phyloP scores from a whole-genome alignment of 1,140 invertebrate species.

The Danaus plexippus region DNA sequence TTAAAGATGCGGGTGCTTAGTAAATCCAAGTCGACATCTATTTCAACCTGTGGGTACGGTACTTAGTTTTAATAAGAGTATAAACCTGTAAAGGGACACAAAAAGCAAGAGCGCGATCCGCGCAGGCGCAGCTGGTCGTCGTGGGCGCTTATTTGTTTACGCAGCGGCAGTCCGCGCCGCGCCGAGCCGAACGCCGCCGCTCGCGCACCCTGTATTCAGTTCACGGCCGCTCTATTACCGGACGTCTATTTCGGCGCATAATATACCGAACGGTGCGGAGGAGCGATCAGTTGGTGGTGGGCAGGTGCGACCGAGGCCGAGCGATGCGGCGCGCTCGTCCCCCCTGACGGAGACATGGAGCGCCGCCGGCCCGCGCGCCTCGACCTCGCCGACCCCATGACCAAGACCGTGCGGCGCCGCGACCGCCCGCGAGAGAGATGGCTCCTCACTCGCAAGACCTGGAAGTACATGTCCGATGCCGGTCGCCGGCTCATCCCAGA shows the following conservation, averaged over 20 bases:
- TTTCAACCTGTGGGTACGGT: too few relatives aligned
- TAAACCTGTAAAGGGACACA: conserved; percentile 1
- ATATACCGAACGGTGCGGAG: conserved; percentile 55
- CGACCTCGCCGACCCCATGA: conserved; percentile 62
- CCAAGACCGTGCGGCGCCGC: conserved; percentile 68
- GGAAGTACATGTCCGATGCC: conserved; percentile 91
- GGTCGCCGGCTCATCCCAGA: conserved; percentile 88
- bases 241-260: conserved; percentile 67
- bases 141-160: conserved; percentile 51
- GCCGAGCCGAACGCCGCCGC: conserved; percentile 46
- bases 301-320: conserved; percentile 57
- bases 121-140: conserved; percentile 25
- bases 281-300: conserved; percentile 57
- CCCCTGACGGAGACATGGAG: conserved; percentile 54
- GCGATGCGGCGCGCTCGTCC: conserved; percentile 43
- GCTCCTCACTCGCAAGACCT: conserved; percentile 89
- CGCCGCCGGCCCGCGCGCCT: conserved; percentile 50
- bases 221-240: conserved; percentile 66
- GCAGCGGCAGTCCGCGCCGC: conserved; percentile 46
- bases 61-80: too few relatives aligned
- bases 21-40: too few relatives aligned
- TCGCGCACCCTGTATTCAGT: conserved; percentile 60
- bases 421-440: conserved; percentile 83
- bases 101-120: conserved; percentile 1
- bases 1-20: too few relatives aligned